These are phyloP conservation scores for Helogale parvula DNA, from an alignment of 2,113 vertebrate genomes.

Conservation along the genomic window DNA sequence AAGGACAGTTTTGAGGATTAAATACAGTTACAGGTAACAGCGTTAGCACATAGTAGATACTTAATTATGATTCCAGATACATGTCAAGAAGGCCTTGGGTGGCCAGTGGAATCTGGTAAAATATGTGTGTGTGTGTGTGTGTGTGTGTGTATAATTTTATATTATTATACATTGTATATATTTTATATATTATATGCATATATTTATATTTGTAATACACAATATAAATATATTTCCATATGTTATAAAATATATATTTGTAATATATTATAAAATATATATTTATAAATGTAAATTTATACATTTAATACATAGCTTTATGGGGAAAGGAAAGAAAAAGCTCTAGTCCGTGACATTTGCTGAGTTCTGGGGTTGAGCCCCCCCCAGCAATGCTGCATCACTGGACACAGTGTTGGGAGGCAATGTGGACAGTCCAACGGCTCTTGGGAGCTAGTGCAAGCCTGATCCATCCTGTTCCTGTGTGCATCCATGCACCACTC, in stretches of 20 bases:
- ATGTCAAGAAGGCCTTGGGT: neutral
- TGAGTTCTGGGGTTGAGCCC: neutral
- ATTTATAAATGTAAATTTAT: neutral
- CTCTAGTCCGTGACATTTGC: neutral
- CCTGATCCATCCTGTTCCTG: fast-evolving
- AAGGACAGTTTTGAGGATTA: neutral
- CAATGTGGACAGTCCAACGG: fast-evolving
- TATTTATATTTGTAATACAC: too few relatives aligned
- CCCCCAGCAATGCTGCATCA: neutral
- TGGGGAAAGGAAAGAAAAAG: neutral
- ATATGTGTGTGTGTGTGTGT: too few relatives aligned
- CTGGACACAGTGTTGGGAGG: neutral
- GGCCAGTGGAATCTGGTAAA: neutral
- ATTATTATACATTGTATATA: too few relatives aligned
- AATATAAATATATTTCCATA: too few relatives aligned
- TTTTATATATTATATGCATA: too few relatives aligned
- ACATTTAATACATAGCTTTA: neutral
- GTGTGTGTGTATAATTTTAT: too few relatives aligned
- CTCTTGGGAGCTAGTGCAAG: neutral
- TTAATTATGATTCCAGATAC: neutral
- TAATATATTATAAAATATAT: too few relatives aligned
- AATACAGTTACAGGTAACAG: neutral
- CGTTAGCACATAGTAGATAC: neutral
- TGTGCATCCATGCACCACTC: neutral
- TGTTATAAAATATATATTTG: too few relatives aligned